Base-by-base conservation (phyloP, 2,797 vertebrate species). In the Mallotus villosus region DNA sequence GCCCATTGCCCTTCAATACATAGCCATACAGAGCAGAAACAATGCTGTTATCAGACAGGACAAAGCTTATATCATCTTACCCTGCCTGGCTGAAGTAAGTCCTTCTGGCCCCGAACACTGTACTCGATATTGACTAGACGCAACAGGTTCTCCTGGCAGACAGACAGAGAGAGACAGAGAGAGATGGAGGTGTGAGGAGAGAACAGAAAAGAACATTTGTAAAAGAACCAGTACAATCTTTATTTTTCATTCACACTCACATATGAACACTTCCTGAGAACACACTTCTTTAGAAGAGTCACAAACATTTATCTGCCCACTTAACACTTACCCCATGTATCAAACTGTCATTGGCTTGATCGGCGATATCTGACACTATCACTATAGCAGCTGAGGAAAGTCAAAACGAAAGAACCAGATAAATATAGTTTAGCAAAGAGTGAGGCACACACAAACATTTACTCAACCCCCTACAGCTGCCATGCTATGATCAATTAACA, bases 121-220 rank as follows among this genome's bases (percentile, higher is more conserved):
- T 98, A 94, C 78, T 97, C 95, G 16, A 99, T 96, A 86, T 96
- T 95, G 78, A 98, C 94, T 89, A 99, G 90, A 86, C 95, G 97
- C 91, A 97, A 89, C 77, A 99, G 82, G 86, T 97, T 97, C 88
- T 95, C 95, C 97, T 99, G 78, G 78, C 70, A 75, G 46, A 74
- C 68, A 79, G 59, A 76, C 71, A 57, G 66, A 51, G 62, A 22
- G 55, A 62, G 41, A 63, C 6, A 72, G 66, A 73, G 70, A 75
- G 22, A 72, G 60, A 34, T 61, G 60, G 63, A 71, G 69, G 34
- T 37, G 14, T 51, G 49, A 51, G 49, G 14, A 71, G 68, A 73
- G 69, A 75, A 22, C 70, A 59, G 25, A 63, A 62, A 62, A 72
- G 69, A 66, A 58, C 2, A 58, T 6, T 69, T 58, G 55, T 27